Evolutionary conservation across 2,888 invertebrate species (phyloP).

Genomic region (Seira sanloemensis): DNA sequence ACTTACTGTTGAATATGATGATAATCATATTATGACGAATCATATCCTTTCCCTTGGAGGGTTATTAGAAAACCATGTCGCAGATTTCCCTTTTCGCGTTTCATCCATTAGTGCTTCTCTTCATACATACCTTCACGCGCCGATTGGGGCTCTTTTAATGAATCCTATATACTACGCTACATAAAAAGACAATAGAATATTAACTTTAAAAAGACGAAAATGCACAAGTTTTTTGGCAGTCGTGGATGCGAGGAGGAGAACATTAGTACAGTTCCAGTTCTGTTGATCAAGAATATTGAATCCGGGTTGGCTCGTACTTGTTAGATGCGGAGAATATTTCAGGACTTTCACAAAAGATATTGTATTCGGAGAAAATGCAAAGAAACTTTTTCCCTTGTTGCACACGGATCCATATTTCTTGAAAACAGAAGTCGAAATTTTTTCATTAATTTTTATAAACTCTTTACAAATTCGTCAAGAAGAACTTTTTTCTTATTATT

Average conservation of each 20-base stretch:
- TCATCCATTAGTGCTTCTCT: slow-evolving; percentile 15
- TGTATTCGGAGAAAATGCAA: too few species aligned
- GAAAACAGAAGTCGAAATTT: slow-evolving; percentile 31
- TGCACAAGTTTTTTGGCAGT: not conserved
- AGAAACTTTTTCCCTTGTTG: slow-evolving; percentile 7
- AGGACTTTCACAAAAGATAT: not conserved
- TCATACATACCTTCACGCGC: not conserved
- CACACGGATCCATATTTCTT: not conserved
- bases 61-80: slow-evolving; percentile 25
- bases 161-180: not conserved
- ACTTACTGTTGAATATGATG: slow-evolving; percentile 46
- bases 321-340: too few species aligned
- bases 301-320: too few species aligned
- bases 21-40: slow-evolving; percentile 15
- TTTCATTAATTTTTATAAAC: slow-evolving; percentile 68
- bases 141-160: not conserved
- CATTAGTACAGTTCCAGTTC: too few species aligned
- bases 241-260: too few species aligned
- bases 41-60: slow-evolving; percentile 1
- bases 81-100: slow-evolving; percentile 15
- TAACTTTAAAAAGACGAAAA: not conserved
- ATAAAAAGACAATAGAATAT: not conserved
- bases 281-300: slow-evolving; percentile 40
- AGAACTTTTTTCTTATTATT: too few species aligned
- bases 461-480: slow-evolving; percentile 32